Percentiles rank a stretch among this genome's conserved stretches.
Conservation (phyloP, 1,140 invertebrate species). For the Eulimnadia texana region DNA sequence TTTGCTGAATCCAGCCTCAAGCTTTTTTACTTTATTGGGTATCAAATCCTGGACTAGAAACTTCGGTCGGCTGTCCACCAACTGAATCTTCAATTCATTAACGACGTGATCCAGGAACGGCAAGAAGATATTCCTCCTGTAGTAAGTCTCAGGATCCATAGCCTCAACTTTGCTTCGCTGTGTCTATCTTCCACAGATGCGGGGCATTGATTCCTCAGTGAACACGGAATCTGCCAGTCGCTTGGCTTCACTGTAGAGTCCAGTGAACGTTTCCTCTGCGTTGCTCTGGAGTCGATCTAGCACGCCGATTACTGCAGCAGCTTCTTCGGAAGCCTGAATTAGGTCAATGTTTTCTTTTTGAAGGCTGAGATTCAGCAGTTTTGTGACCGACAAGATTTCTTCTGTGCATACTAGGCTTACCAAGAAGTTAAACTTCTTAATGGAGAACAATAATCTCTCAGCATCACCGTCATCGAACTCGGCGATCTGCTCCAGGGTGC, state of each 20-base stretch:
- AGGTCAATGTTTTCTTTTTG: neutral
- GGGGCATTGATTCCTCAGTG: neutral
- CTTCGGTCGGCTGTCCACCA: neutral
- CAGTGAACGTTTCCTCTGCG: neutral
- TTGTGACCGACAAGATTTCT: neutral
- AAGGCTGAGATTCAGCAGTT: neutral
- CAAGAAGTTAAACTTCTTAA: neutral
- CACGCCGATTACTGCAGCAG: conserved; percentile 6
- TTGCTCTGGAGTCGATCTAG: neutral
- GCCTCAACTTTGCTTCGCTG: neutral
- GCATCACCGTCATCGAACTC: conserved; percentile 1
- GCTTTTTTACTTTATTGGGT: neutral
- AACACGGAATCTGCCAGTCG: neutral
- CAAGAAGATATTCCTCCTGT: neutral
- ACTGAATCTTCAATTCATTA: neutral
- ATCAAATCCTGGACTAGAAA: neutral
- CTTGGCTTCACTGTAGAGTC: neutral
- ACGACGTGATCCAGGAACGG: neutral
- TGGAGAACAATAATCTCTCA: neutral
- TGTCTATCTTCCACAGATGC: neutral
- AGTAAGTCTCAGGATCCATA: neutral
- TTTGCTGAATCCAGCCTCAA: neutral
- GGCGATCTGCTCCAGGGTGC: neutral
- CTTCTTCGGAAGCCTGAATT: neutral
- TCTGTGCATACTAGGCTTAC: neutral